Evolutionary conservation across 2,797 vertebrate genomes (phyloP).

Genomic region (Diplodus puntazzo): DNA sequence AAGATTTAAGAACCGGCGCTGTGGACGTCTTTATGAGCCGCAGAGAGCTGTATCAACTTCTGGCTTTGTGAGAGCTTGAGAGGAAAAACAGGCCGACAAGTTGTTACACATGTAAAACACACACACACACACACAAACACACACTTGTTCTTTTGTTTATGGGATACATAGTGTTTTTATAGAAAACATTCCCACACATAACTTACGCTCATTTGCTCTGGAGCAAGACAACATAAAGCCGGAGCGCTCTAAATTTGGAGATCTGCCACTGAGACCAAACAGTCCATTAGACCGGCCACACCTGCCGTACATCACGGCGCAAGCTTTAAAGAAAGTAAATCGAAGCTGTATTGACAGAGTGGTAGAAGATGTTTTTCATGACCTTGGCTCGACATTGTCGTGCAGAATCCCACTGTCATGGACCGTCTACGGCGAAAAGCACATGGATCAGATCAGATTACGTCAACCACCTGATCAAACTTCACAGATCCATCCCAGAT

Average conservation of each 20-base stretch:
- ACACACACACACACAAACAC: slow-evolving; percentile 10
- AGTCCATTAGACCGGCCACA: background rate
- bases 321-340: no score
- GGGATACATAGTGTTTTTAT: slow-evolving; percentile 58
- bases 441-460: slow-evolving; percentile 4
- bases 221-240: slow-evolving; percentile 4
- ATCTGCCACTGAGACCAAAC: slow-evolving; percentile 24
- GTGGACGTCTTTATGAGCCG: slow-evolving; percentile 32
- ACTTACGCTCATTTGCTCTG: slow-evolving; percentile 49
- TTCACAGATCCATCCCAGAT: slow-evolving; percentile 6
- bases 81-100: slow-evolving; percentile 14
- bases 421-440: slow-evolving; percentile 15
- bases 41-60: slow-evolving; percentile 6
- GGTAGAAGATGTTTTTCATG: background rate
- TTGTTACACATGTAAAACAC: background rate
- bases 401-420: background rate
- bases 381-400: background rate
- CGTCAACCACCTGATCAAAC: background rate
- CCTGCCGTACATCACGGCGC: background rate
- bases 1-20: slow-evolving; percentile 26
- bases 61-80: slow-evolving; percentile 5
- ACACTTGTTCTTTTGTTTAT: slow-evolving; percentile 49
- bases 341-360: background rate
- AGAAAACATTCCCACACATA: slow-evolving; percentile 67
- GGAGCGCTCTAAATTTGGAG: background rate